phyloP scores from a whole-genome alignment of 2,888 invertebrate genomes.

The Diarsia rubi region DNA sequence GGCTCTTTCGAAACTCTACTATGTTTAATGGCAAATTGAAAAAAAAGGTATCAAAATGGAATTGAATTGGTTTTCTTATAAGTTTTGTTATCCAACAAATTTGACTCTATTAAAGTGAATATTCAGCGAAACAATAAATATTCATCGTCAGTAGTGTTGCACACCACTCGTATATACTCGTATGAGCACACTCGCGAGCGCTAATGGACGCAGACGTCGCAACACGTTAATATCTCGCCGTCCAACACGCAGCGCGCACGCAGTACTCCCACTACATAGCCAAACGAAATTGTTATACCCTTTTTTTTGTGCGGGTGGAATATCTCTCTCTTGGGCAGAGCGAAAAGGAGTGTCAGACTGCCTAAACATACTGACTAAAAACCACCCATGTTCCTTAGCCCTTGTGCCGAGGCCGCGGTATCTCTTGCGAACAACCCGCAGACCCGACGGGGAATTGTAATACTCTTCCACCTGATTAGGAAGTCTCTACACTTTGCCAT shows the following conservation, averaged over 20 bases:
- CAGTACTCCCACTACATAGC: conserved; percentile 17
- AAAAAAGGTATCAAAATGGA: neutral
- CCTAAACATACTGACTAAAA: too few relatives aligned
- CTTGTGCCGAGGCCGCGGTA: too few relatives aligned
- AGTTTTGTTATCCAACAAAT: neutral
- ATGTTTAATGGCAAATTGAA: too few relatives aligned
- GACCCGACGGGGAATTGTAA: too few relatives aligned
- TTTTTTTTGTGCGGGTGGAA: too few relatives aligned
- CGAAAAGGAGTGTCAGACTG: too few relatives aligned
- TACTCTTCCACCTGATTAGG: neutral
- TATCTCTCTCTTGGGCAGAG: too few relatives aligned
- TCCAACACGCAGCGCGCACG: rapidly evolving
- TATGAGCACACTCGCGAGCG: conserved; percentile 16
- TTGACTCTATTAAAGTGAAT: neutral
- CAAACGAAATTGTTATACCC: neutral
- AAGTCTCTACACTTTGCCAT: neutral
- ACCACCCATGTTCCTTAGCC: too few relatives aligned
- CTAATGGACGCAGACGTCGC: conserved; percentile 55
- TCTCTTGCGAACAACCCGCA: too few relatives aligned
- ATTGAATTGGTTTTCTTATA: neutral
- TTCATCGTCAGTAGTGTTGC: conserved; percentile 21
- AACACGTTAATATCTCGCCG: conserved; percentile 12
- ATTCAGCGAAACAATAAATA: conserved; percentile 24
- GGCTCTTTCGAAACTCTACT: too few relatives aligned
- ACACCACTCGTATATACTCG: conserved; percentile 7